These are phyloP conservation scores for Cecidostiba fungosa DNA, from an alignment of 2,888 invertebrate species.

Conservation along the genomic window DNA sequence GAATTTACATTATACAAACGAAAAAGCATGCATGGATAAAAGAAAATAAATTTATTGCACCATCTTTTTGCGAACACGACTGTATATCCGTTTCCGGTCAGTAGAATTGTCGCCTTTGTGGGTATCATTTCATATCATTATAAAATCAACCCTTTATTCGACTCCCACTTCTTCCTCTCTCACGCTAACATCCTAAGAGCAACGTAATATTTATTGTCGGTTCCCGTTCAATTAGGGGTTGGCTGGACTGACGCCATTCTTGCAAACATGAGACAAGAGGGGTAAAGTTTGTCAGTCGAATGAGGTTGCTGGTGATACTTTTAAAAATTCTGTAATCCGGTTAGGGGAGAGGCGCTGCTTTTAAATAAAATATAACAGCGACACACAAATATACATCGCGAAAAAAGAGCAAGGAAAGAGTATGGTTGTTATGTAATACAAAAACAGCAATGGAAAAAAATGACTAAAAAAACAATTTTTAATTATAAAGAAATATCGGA, in stretches of 20 bases:
- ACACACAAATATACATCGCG: neutral
- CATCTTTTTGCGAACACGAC: slow-evolving; percentile 71
- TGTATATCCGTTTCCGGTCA: slow-evolving; percentile 77
- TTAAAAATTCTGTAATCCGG: too few species aligned
- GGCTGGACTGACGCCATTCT: slow-evolving; percentile 67
- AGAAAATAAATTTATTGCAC: slow-evolving; percentile 64
- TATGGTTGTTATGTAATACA: too few species aligned
- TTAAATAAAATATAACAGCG: too few species aligned
- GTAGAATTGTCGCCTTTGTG: slow-evolving; percentile 67
- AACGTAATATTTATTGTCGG: slow-evolving; percentile 79
- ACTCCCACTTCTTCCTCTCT: slow-evolving; percentile 8
- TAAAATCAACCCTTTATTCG: slow-evolving; percentile 72
- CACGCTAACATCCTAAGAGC: slow-evolving; percentile 67
- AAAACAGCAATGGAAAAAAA: too few species aligned
- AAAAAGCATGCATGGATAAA: slow-evolving; percentile 1
- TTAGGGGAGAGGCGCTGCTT: too few species aligned
- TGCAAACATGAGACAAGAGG: slow-evolving; percentile 59
- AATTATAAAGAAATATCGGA: too few species aligned
- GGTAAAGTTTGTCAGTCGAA: slow-evolving; percentile 6
- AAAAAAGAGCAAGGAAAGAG: neutral
- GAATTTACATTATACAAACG: neutral
- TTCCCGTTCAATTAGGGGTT: slow-evolving; percentile 80
- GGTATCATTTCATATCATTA: slow-evolving; percentile 72
- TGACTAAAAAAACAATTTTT: too few species aligned
- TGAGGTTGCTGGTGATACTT: too few species aligned